These are phyloP conservation scores for Ectobius pallidus DNA, from an alignment of 2,888 invertebrate species.

Conservation along the genomic window DNA sequence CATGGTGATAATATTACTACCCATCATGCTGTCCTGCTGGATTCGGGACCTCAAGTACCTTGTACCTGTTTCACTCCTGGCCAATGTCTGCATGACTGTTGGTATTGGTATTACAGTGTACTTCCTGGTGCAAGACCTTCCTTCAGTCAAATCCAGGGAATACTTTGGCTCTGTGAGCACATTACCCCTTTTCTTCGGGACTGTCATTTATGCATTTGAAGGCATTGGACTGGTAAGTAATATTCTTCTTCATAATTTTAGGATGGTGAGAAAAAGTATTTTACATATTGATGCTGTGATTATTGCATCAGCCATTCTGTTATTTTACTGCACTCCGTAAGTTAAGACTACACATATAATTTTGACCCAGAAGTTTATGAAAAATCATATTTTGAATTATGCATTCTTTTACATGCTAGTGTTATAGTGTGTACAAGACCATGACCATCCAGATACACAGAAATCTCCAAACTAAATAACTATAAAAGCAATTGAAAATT, in stretches of 20 bases:
- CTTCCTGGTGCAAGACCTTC: constrained; percentile 75
- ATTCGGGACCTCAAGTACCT: constrained; percentile 78
- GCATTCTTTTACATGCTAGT: too few species aligned
- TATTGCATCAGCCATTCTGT: too few species aligned
- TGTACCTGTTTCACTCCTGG: constrained; percentile 77
- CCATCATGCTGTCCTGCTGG: constrained; percentile 74
- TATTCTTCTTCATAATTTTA: not conserved
- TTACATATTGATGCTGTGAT: too few species aligned
- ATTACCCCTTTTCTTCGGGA: constrained; percentile 92
- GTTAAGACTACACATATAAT: too few species aligned
- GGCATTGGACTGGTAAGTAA: constrained; percentile 84
- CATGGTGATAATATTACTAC: constrained; percentile 75
- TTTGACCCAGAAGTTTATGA: too few species aligned
- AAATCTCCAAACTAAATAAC: too few species aligned
- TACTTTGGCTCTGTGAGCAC: constrained; percentile 62
- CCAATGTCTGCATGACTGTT: constrained; percentile 75
- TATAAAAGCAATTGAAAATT: too few species aligned
- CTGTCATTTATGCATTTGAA: constrained; percentile 95
- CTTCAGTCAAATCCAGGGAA: constrained; percentile 63
- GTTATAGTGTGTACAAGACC: too few species aligned
- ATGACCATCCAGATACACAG: too few species aligned
- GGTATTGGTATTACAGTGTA: constrained; percentile 80
- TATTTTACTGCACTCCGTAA: too few species aligned
- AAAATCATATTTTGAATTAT: too few species aligned
- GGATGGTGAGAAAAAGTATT: too few species aligned